Percentiles rank a stretch among this genome's conserved stretches.
Evolutionary conservation across 2,797 vertebrate genomes (phyloP).

Genomic region (Sphenodon punctatus): DNA sequence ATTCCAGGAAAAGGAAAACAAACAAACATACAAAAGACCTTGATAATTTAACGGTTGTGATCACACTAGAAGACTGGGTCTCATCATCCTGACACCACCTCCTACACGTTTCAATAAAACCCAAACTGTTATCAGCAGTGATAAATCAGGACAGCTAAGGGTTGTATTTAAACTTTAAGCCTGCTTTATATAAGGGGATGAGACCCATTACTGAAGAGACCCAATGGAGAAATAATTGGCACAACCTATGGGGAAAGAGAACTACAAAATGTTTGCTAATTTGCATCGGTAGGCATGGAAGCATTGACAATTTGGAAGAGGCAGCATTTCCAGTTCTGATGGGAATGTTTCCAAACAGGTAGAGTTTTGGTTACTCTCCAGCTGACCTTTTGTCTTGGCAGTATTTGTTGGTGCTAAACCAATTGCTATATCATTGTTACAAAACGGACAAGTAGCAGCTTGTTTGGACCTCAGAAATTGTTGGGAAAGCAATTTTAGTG

Average conservation of each 20-base stretch:
- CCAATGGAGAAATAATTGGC: not conserved
- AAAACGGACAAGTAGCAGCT: not conserved
- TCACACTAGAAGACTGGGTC: constrained; percentile 27
- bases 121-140: not conserved
- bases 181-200: constrained; percentile 20
- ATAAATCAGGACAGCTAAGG: constrained; percentile 2
- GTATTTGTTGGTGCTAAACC: not conserved
- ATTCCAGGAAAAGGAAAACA: constrained; percentile 50
- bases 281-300: not conserved
- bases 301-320: not conserved
- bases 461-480: not conserved
- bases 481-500: not conserved
- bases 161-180: not conserved
- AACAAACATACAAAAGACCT: constrained; percentile 31
- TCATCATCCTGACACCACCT: not conserved
- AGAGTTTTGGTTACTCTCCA: not conserved
- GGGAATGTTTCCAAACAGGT: not conserved
- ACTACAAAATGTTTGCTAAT: not conserved
- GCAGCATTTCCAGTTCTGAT: not conserved
- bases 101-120: constrained; percentile 13
- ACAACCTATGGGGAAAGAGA: not conserved
- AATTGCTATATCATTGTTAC: not conserved
- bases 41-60: constrained; percentile 31
- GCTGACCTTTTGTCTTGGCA: not conserved
- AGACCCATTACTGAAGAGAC: not conserved